Evolutionary conservation across 2,797 vertebrate species (phyloP), one percentile per base, ranked within the genome.

Genomic region (Dallia pectoralis): DNA sequence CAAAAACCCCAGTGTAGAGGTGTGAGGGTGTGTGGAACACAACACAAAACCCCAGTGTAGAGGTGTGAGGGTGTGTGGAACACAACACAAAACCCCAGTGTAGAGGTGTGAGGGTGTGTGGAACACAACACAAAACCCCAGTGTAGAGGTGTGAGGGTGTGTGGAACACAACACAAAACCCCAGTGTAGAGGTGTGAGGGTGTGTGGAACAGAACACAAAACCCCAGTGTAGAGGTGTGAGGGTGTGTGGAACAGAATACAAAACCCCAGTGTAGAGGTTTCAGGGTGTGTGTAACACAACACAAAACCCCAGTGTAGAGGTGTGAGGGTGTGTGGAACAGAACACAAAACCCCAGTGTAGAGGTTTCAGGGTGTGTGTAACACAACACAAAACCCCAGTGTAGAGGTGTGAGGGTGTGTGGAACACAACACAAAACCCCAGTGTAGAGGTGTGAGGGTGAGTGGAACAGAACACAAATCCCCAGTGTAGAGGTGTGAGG

Each of bases 341-440:
- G 29, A 32, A 81, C 82, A 78, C 85, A 74, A 32, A 32, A 81
- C 82, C 81, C 77, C 81, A 84, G n/a, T n/a, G n/a, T n/a, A n/a
- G n/a, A 77, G 84, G 77, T n/a, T n/a, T n/a, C n/a, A 78, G 85
- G 81, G 64, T 83, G 80, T 87, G 85, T 73, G 82, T 83, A 91
- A 78, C 85, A 74, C 25, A 32, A 81, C 82, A 78, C 85, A 74
- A 32, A 32, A 81, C 82, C 81, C 77, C 81, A 84, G n/a, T n/a
- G n/a, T n/a, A n/a, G n/a, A 77, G 84, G n/a, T n/a, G n/a, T n/a
- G 77, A 78, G 85, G 81, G 64, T 83, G 80, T 87, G 85, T 73
- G 82, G 84, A 91, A 78, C 85, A 74, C 25, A 32, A 81, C 82
- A 78, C 85, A 74, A 32, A 32, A 81, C 82, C 81, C 77, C 81